phyloP scores from a whole-genome alignment of 1,140 invertebrate species.

The Babylonia areolata region DNA sequence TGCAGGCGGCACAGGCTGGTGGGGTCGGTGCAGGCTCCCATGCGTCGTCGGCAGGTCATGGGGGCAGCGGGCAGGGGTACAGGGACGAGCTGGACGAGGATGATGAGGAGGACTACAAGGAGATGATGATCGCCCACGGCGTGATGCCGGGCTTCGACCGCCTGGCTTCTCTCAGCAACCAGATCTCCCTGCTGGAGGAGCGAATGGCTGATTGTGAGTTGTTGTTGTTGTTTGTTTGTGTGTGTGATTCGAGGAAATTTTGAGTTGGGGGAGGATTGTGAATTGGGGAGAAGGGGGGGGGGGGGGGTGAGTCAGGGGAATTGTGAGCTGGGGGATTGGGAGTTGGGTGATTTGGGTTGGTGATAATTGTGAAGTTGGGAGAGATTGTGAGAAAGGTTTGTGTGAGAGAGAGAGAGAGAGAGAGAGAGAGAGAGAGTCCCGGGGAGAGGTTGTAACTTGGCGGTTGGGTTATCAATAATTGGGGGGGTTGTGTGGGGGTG shows the following conservation, averaged over 20 bases:
- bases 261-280: too few species aligned
- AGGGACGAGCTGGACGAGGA: not conserved
- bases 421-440: too few species aligned
- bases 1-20: slow-evolving; percentile 32
- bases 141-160: slow-evolving; percentile 28
- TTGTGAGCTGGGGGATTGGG: not conserved
- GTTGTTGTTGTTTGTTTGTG: too few species aligned
- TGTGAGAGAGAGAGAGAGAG: too few species aligned
- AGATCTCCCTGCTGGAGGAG: slow-evolving; percentile 41
- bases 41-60: not conserved
- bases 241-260: too few species aligned
- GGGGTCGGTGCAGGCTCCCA: not conserved
- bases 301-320: not conserved
- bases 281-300: not conserved
- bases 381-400: too few species aligned
- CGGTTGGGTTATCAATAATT: too few species aligned
- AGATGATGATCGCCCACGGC: not conserved
- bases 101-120: not conserved
- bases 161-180: slow-evolving; percentile 38
- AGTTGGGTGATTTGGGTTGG: not conserved
- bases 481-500: too few species aligned
- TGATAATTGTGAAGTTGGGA: not conserved
- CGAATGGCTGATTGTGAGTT: slow-evolving; percentile 40
- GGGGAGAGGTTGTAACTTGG: too few species aligned
- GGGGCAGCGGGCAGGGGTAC: not conserved